Evolutionary conservation across 2,888 invertebrate species (phyloP).

Genomic region (Drosophila austrosaltans): DNA sequence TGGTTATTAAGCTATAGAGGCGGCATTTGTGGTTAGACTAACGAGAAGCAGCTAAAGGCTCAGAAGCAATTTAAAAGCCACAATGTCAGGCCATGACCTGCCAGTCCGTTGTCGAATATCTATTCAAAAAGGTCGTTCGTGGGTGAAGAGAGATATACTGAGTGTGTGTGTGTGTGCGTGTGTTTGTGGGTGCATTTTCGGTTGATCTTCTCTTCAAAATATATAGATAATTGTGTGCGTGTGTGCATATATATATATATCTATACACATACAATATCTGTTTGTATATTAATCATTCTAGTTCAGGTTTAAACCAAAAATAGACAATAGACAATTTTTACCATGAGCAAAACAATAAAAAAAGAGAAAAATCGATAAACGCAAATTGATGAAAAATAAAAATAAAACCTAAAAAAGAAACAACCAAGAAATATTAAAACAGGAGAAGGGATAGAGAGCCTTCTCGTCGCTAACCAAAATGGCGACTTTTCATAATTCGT

Average conservation of each 20-base stretch:
- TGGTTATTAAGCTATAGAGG: constrained; percentile 58
- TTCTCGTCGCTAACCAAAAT: neutral
- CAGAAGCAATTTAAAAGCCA: constrained; percentile 64
- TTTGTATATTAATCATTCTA: constrained; percentile 4
- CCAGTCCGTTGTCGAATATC: constrained; percentile 3
- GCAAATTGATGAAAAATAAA: constrained; percentile 57
- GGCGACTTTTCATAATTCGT: constrained; percentile 50
- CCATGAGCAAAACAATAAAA: neutral
- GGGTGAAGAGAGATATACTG: neutral
- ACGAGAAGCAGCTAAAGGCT: constrained; percentile 37
- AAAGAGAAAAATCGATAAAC: constrained; percentile 57
- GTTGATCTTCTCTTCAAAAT: too few relatives aligned
- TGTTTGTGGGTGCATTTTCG: too few relatives aligned
- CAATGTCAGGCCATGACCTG: constrained; percentile 55
- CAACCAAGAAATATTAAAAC: neutral
- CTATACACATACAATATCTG: neutral
- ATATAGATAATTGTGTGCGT: neutral
- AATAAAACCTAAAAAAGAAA: constrained; percentile 16
- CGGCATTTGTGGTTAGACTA: constrained; percentile 47
- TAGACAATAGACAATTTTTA: neutral
- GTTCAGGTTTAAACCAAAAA: constrained; percentile 5
- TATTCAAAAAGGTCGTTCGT: neutral
- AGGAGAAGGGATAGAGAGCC: neutral
- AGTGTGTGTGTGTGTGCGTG: neutral
- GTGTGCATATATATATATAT: neutral